Conservation (phyloP, 2,113 vertebrate genomes). For the Rutilus rutilus region DNA sequence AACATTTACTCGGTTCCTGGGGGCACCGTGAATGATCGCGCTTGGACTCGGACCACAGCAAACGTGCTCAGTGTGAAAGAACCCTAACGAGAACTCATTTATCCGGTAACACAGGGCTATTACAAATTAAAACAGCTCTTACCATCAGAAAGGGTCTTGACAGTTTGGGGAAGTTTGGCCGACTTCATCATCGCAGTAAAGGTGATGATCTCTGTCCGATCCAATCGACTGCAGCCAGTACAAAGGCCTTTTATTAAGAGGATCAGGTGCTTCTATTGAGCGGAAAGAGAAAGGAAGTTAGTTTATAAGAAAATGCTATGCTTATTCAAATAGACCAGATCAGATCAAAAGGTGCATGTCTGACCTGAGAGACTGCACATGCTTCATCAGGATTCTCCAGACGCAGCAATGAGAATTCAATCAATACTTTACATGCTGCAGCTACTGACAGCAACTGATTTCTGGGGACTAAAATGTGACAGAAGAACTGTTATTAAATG, state of each 20-base stretch:
- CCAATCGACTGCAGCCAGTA: conserved; percentile 94
- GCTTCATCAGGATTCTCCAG: conserved; percentile 98
- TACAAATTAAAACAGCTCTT: conserved; percentile 45
- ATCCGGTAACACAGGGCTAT: background rate
- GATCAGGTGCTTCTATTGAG: conserved; percentile 92
- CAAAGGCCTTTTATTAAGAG: conserved; percentile 98
- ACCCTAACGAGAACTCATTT: background rate
- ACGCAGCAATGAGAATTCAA: conserved; percentile 94
- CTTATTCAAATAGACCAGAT: background rate
- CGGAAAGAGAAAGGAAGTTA: conserved; percentile 15
- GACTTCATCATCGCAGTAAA: conserved; percentile 99
- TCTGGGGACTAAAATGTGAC: conserved; percentile 83
- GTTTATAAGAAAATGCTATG: background rate
- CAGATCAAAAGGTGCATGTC: background rate
- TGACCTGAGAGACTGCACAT: conserved; percentile 97
- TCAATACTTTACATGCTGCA: conserved; percentile 96
- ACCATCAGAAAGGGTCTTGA: conserved; percentile 98
- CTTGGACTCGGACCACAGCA: too few relatives aligned
- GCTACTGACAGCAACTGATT: conserved; percentile 95
- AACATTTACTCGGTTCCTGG: too few relatives aligned
- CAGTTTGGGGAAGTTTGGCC: conserved; percentile 94
- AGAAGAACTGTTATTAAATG: conserved; percentile 50
- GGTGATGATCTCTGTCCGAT: conserved; percentile 97
- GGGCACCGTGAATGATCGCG: too few relatives aligned
- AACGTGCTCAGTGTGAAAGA: too few relatives aligned